Conservation (phyloP, 2,113 vertebrate species). For the Dipodomys ordii region DNA sequence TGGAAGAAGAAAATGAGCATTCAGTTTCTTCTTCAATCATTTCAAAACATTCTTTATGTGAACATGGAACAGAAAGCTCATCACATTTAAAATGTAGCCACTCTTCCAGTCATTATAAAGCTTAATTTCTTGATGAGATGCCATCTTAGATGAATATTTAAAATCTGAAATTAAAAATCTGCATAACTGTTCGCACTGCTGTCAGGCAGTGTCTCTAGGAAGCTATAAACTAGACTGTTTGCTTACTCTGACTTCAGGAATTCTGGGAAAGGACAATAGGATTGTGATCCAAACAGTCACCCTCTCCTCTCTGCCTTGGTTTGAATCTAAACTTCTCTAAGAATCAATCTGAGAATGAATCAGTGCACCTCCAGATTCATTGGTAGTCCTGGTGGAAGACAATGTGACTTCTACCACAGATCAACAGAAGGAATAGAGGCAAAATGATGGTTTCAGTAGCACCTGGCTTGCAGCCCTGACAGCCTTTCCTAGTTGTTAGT, state of each 20-base stretch:
- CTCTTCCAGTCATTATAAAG: constrained; percentile 26
- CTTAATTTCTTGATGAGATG: constrained; percentile 49
- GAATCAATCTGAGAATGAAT: neutral
- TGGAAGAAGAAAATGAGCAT: constrained; percentile 64
- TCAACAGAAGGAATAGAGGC: too few relatives aligned
- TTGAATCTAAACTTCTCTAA: constrained; percentile 37
- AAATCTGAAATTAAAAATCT: constrained; percentile 39
- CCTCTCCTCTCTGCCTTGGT: neutral
- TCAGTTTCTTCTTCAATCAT: constrained; percentile 55
- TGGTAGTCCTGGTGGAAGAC: too few relatives aligned
- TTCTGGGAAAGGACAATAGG: neutral
- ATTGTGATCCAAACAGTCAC: too few relatives aligned
- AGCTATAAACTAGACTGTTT: neutral
- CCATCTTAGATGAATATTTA: constrained; percentile 44
- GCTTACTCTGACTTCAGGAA: too few relatives aligned
- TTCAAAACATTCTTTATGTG: constrained; percentile 59
- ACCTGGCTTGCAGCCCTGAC: too few relatives aligned
- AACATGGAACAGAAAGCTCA: constrained; percentile 7
- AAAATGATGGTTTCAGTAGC: too few relatives aligned
- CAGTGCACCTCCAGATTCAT: too few relatives aligned
- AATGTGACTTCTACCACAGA: too few relatives aligned
- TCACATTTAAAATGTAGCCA: constrained; percentile 46
- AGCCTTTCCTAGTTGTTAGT: too few relatives aligned
- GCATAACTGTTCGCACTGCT: neutral
- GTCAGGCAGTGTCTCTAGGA: neutral